Percentiles rank a stretch among this genome's conserved stretches.
Conservation (phyloP, 2,888 invertebrate genomes). For the Cinara cedri region DNA sequence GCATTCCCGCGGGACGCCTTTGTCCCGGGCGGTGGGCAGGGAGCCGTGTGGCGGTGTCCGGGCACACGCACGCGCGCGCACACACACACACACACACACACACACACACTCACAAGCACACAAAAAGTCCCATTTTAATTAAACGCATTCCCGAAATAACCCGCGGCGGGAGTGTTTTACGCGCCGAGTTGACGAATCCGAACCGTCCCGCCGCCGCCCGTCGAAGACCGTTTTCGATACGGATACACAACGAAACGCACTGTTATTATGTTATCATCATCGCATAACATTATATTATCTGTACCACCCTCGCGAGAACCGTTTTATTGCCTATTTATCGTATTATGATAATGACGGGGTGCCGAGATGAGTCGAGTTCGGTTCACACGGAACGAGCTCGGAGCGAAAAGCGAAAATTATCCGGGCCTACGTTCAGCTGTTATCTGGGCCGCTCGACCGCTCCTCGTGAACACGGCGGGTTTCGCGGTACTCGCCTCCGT, state of each 20-base stretch:
- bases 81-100: conserved; percentile 5
- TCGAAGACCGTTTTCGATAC: conserved; percentile 46
- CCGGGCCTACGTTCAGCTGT: too few relatives aligned
- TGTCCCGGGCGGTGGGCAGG: too few relatives aligned
- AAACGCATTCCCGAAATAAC: conserved; percentile 30
- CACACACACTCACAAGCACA: not conserved
- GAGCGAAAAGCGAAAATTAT: not conserved
- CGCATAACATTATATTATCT: too few relatives aligned
- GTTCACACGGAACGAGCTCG: conserved; percentile 10
- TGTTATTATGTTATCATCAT: conserved; percentile 25
- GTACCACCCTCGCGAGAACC: too few relatives aligned
- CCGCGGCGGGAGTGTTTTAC: too few relatives aligned
- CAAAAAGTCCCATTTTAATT: conserved; percentile 44
- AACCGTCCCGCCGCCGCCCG: not conserved
- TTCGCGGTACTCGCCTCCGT: too few relatives aligned
- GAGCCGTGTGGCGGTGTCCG: not conserved
- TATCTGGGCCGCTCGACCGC: too few relatives aligned
- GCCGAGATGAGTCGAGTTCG: not conserved
- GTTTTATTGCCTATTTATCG: not conserved
- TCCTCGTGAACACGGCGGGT: too few relatives aligned
- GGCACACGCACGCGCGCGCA: conserved; percentile 1
- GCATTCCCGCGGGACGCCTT: conserved; percentile 27
- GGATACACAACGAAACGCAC: conserved; percentile 30
- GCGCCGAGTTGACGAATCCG: conserved; percentile 1
- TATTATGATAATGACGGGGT: not conserved